A percentile compares a stretch with the other conserved stretches of the same genome.
These are phyloP conservation scores for Enoplosus armatus DNA, from an alignment of 2,797 vertebrate genomes.

Conservation along the genomic window DNA sequence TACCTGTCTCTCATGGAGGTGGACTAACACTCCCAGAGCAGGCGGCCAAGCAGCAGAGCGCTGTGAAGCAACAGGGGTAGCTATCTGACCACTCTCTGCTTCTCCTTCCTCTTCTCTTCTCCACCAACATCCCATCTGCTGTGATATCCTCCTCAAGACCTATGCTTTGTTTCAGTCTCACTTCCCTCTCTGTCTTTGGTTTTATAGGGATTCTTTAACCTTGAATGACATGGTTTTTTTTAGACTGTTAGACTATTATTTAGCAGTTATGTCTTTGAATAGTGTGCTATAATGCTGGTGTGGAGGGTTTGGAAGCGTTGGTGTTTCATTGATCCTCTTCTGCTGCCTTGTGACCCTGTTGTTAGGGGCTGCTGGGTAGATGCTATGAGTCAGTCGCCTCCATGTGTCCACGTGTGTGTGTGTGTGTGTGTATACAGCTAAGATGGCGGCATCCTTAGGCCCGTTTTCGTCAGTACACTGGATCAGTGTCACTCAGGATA, in stretches of 20 bases:
- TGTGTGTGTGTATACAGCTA: conserved; percentile 26
- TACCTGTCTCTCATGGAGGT: conserved; percentile 86
- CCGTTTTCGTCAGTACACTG: conserved; percentile 47
- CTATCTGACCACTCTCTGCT: conserved; percentile 69
- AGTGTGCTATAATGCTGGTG: conserved; percentile 15
- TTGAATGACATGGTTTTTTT: conserved; percentile 1
- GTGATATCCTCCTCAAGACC: conserved; percentile 39
- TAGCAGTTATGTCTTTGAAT: conserved; percentile 14
- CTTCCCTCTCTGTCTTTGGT: conserved; percentile 45
- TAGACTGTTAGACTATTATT: conserved; percentile 6
- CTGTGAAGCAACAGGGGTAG: conserved; percentile 80
- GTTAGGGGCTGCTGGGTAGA: conserved; percentile 42
- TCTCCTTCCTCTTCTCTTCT: conserved; percentile 69
- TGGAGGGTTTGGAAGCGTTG: conserved; percentile 3
- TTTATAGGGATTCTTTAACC: conserved; percentile 1
- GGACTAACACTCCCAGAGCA: conserved; percentile 79
- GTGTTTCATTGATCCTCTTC: conserved; percentile 42
- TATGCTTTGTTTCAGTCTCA: conserved; percentile 57
- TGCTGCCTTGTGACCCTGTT: conserved; percentile 57
- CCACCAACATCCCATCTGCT: conserved; percentile 51
- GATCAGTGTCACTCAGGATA: conserved; percentile 66
- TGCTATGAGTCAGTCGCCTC: conserved; percentile 40
- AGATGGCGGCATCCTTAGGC: conserved; percentile 56
- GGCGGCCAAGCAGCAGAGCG: conserved; percentile 72
- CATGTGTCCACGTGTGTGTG: conserved; percentile 38